phyloP scores from a whole-genome alignment of 2,113 vertebrate species.

The Zosterops lateralis region DNA sequence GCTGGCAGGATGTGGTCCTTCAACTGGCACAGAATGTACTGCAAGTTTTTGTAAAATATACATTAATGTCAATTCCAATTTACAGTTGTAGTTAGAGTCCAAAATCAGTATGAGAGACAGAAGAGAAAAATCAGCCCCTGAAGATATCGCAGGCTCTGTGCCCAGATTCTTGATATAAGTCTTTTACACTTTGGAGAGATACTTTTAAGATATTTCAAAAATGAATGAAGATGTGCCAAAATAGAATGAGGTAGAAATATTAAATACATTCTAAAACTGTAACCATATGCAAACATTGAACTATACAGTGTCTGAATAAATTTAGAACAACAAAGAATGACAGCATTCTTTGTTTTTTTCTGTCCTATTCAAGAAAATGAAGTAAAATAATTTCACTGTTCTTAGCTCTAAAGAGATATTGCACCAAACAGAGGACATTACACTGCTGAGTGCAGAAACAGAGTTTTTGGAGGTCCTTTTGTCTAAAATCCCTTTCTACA shows the following conservation, averaged over 20 bases:
- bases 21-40: background rate
- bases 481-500: background rate
- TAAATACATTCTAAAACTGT: background rate
- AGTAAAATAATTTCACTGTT: background rate
- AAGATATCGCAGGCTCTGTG: background rate
- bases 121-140: background rate
- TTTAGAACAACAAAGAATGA: background rate
- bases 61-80: background rate
- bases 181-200: background rate
- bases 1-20: background rate
- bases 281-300: background rate
- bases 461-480: background rate
- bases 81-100: background rate
- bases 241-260: background rate
- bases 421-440: background rate
- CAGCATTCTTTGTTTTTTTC: background rate
- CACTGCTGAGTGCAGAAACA: background rate
- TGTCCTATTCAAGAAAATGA: background rate
- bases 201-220: background rate
- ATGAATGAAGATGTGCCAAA: background rate
- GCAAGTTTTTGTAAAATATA: background rate
- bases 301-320: background rate
- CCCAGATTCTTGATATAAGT: background rate
- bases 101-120: background rate
- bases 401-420: background rate